Evolutionary conservation across 2,797 vertebrate species (phyloP), one percentile per base, ranked within the genome.

Genomic region (Mergus octosetaceus): DNA sequence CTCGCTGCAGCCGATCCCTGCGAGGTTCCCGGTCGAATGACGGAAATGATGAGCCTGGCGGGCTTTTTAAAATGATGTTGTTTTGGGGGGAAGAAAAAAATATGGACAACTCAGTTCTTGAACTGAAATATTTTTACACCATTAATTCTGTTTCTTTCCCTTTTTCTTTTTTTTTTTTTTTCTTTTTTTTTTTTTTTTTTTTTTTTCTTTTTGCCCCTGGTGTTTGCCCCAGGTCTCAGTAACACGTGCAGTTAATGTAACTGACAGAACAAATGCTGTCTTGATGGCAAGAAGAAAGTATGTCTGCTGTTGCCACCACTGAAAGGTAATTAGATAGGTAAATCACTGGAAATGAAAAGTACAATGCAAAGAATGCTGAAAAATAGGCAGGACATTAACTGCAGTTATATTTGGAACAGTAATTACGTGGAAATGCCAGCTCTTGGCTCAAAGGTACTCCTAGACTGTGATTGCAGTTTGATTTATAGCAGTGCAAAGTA

Each of bases 301-400:
- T 32, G n/a, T 85, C 81, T 85, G 41, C 75, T 93, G 53, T 88
- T 96, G 64, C 86, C 64, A 81, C 72, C 78, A 56, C 61, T 91
- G 88, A 84, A 93, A 97, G 89, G 66, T 96, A 97, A 97, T 98
- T 96, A 92, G 74, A 70, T 56, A 68, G 69, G 70, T 96, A 69
- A 91, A 96, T 94, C 82, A 87, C 64, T 2, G 0, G 77, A 95
- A 94, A 85, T 95, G 76, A 94, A 93, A 96, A 72, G 41, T 70
- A 85, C 81, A 81, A 38, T 41, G 64, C 68, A 86, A 95, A 95
- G 81, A 96, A 92, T 86, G 83, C 87, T 49, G 65, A 94, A 90
- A 71, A 93, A 76, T 83, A 78, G 94, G 77, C 71, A 87, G 57
- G n/a, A 58, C 49, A 53, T 49, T 93, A 97, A 95, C 69, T 57